Conservation (phyloP, 2,113 vertebrate species). For the Dicerorhinus sumatrensis region DNA sequence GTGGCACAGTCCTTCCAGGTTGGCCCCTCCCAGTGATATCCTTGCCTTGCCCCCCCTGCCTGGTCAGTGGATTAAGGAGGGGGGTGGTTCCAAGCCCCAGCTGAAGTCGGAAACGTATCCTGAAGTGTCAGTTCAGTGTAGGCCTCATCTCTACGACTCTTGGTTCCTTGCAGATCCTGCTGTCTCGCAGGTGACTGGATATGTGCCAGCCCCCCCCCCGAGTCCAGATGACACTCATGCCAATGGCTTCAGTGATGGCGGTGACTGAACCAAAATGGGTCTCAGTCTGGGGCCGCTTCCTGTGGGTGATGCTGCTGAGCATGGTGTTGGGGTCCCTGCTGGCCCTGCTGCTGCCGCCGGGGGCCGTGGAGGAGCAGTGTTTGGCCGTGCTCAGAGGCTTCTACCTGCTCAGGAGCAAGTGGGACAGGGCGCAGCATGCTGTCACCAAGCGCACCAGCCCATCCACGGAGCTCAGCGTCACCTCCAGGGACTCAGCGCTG, state of each 20-base stretch:
- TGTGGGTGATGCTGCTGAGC: constrained; percentile 89
- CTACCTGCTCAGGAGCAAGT: constrained; percentile 88
- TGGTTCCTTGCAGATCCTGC: constrained; percentile 3
- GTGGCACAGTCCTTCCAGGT: neutral
- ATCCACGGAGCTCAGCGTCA: constrained; percentile 92
- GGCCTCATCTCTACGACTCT: neutral
- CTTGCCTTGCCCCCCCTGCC: neutral
- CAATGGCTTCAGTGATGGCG: constrained; percentile 87
- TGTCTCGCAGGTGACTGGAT: neutral
- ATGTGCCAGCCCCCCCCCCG: neutral
- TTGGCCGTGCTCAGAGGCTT: constrained; percentile 88
- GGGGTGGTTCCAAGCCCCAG: neutral
- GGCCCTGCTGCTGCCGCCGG: constrained; percentile 90
- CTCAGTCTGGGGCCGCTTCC: constrained; percentile 86
- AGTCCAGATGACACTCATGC: constrained; percentile 83
- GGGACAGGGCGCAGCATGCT: constrained; percentile 81
- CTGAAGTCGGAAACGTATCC: neutral
- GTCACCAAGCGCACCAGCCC: constrained; percentile 79
- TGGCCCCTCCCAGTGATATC: neutral
- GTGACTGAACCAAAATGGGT: constrained; percentile 89
- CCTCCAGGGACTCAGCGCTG: constrained; percentile 88
- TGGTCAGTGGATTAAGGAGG: neutral
- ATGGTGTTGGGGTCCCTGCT: constrained; percentile 89
- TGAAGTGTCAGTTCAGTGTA: accelerated
- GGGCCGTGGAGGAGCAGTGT: constrained; percentile 90